Base-by-base conservation (phyloP, 2,888 invertebrate genomes). In the Alentia gelatinosa region DNA sequence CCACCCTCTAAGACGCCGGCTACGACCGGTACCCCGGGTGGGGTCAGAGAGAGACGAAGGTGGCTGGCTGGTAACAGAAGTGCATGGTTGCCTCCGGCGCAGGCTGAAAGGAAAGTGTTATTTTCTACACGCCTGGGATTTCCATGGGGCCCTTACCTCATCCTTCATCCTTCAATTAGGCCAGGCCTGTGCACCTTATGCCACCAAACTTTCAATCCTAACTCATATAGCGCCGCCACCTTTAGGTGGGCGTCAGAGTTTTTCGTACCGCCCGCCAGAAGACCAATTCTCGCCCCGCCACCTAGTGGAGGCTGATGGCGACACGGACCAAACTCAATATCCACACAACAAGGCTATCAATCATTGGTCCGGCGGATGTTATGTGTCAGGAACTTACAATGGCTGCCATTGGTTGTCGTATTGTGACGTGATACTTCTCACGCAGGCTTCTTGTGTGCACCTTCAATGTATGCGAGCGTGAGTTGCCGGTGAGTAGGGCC, bases 331-430 rank as follows among this genome's bases (percentile, higher is more conserved):
- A 83, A 30, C 40, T 83, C 40, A 40, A 83, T 83, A 83, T 37
- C 83, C 83, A 83, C 83, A 83, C 37, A 7, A 83, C 37, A 83
- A 83, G 39, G 40, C 83, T 30, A 86, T 47, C 86, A 86, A 86
- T 86, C 86, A 86, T 47, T 86, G 47, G 30, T n/a, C 86, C 86
- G 30, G 47, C 33, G 30, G 26, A 30, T 7, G 33, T 47, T 33
- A 86, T 47, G 47, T 86, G 86, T 47, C 86, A 86, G 30, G 15
- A 4, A 23, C 86, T 30, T 7, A 47, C 86, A 86, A 86, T 86
- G 42, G 86, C 86, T 86, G 26, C 86, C 30, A 23, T 30, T 86
- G 50, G 86, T 33, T n/a, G 37, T 79, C 35, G 1, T 39, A 79
- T 68, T 68, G 68, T 68, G 33, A 68, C 33, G 68, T 68, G 68